Conservation (phyloP, 2,113 vertebrate genomes). For the Galemys pyrenaicus region DNA sequence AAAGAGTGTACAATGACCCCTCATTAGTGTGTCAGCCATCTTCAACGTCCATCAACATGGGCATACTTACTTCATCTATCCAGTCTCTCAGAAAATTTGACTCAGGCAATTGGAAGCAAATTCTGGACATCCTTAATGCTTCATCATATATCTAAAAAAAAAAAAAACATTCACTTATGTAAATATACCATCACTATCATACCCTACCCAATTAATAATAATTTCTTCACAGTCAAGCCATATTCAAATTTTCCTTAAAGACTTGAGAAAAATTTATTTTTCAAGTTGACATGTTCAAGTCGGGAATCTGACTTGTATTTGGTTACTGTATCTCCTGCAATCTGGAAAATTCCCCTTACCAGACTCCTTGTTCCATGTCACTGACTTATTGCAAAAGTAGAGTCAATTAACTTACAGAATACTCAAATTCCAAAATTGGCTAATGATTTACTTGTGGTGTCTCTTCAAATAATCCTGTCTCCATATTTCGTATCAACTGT, state of each 20-base stretch:
- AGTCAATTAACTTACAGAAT: not conserved
- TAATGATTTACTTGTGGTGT: not conserved
- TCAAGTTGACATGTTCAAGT: conserved; percentile 9
- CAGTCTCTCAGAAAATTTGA: not conserved
- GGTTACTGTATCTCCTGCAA: not conserved
- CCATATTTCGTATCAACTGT: not conserved
- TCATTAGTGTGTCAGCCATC: not conserved
- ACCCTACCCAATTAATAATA: conserved; percentile 1
- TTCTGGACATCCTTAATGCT: not conserved
- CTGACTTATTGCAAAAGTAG: not conserved
- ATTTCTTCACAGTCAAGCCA: not conserved
- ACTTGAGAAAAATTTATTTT: not conserved
- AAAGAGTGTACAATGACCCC: not conserved
- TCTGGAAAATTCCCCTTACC: not conserved
- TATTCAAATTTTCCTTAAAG: not conserved
- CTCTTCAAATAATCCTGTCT: not conserved
- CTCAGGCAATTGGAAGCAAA: not conserved
- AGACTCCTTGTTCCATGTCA: not conserved
- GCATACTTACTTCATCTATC: not conserved
- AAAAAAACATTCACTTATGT: not conserved
- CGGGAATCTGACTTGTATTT: not conserved
- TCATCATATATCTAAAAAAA: not conserved
- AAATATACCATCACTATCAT: not conserved
- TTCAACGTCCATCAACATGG: not conserved
- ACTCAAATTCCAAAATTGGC: not conserved